Percentiles rank a stretch among this genome's conserved stretches.
Evolutionary conservation across 2,888 invertebrate species (phyloP).

Genomic region (Sarcophaga rosellei): DNA sequence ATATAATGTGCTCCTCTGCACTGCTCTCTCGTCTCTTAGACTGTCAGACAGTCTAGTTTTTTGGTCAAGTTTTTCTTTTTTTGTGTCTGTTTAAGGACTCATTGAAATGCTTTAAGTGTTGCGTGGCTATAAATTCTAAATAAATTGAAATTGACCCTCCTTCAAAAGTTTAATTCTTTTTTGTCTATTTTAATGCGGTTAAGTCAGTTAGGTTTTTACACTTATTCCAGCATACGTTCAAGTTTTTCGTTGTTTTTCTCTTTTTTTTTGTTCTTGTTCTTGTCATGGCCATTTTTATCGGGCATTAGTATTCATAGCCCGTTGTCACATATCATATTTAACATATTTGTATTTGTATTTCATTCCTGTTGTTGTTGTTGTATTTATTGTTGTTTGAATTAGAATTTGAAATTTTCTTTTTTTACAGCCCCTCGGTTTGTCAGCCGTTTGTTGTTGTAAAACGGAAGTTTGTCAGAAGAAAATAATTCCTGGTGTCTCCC

Average conservation of each 20-base stretch:
- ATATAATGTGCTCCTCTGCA: neutral
- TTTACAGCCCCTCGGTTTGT: neutral
- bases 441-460: conserved; percentile 21
- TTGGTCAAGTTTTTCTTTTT: conserved; percentile 27
- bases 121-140: conserved; percentile 62
- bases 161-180: conserved; percentile 36
- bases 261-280: neutral
- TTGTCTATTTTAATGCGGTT: conserved; percentile 57
- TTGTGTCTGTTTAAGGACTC: conserved; percentile 33
- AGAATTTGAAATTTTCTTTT: conserved; percentile 20
- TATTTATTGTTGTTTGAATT: conserved; percentile 10
- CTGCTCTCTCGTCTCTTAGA: neutral
- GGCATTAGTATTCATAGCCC: conserved; percentile 78
- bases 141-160: conserved; percentile 63
- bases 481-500: conserved; percentile 30
- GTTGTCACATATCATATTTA: conserved; percentile 74
- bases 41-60: conserved; percentile 47
- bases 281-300: conserved; percentile 15
- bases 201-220: conserved; percentile 53
- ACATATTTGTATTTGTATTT: conserved; percentile 66
- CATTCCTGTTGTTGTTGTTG: conserved; percentile 1
- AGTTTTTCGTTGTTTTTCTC: conserved; percentile 18
- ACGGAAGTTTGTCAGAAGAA: conserved; percentile 53
- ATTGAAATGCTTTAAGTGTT: conserved; percentile 60
- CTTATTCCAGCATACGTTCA: neutral